Evolutionary conservation across 2,797 vertebrate genomes (phyloP), one percentile per base, ranked within the genome.

Genomic region (Luscinia megarhynchos): DNA sequence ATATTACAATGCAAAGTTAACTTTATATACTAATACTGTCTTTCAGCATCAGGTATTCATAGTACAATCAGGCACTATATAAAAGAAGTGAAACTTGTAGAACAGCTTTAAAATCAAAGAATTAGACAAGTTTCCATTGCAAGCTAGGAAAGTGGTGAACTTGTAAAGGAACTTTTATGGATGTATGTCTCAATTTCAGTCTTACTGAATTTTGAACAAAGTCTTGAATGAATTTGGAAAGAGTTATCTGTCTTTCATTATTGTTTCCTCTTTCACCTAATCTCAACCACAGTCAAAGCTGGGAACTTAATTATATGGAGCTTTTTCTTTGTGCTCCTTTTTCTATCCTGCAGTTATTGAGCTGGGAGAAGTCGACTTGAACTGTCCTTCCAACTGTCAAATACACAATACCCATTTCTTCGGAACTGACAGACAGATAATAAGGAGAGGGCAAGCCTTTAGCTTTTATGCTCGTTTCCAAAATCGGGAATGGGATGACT

Each of bases 331-430:
- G 34, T 87, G 45, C 58, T 94, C 6, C 15, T 79, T 93, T 91
- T 55, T 92, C 55, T 21, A 43, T 80, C 24, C 50, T 78, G 57
- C 91, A 97, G 94, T 86, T 73, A 76, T 97, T 55, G 93, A 88
- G 55, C 73, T 97, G 57, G 96, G 90, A 96, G 95, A 95, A 89
- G 79, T 95, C 1, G 89, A 94, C 66, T 30, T 97, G 73, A 95
- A 96, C 68, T 97, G 88, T 82, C 93, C 90, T 94, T 82, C 89
- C 80, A 97, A 97, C 58, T 96, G 91, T 57, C 96, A 89, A 41
- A 86, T 84, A 46, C 87, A 96, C 27, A 92, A 84, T 24, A 95
- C 87, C 23, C 91, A 94, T 41, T 94, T 95, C 70, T 96, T 97
- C 0, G 82, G 92, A 92, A 84, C 84, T 51, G 79, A 96, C 68